Evolutionary conservation across 2,113 vertebrate genomes (phyloP).

Genomic region (Pogonocichla stellata): DNA sequence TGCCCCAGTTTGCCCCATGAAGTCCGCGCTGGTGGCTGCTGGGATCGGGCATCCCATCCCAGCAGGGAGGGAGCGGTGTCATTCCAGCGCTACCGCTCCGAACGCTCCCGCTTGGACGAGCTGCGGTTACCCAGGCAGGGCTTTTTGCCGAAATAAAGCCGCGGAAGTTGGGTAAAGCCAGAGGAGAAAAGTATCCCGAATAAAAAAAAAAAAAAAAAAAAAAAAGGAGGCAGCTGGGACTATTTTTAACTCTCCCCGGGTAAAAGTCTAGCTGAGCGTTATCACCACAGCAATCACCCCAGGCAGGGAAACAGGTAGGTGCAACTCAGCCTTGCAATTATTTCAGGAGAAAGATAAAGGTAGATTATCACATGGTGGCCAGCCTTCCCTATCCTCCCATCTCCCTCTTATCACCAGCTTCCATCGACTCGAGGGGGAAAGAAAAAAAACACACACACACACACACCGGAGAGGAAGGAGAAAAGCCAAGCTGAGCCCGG

Average conservation of each 20-base stretch:
- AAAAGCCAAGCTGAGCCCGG: neutral
- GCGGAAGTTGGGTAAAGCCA: neutral
- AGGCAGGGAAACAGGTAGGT: slow-evolving; percentile 77
- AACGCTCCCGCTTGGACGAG: neutral
- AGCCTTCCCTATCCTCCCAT: slow-evolving; percentile 66
- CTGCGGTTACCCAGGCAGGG: neutral
- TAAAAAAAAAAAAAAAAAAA: neutral
- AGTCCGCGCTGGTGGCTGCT: neutral
- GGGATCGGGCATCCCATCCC: neutral
- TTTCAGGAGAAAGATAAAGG: slow-evolving; percentile 73
- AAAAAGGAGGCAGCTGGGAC: slow-evolving; percentile 19
- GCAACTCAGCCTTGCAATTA: slow-evolving; percentile 75
- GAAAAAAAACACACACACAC: neutral
- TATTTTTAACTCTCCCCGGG: slow-evolving; percentile 58
- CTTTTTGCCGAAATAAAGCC: neutral
- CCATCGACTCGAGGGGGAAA: slow-evolving; percentile 55
- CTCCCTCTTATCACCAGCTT: slow-evolving; percentile 53
- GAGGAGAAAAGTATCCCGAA: neutral
- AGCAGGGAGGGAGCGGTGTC: neutral
- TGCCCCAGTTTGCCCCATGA: neutral
- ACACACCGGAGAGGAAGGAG: neutral
- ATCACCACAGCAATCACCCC: slow-evolving; percentile 70
- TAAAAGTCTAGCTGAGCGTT: slow-evolving; percentile 68
- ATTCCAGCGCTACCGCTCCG: neutral
- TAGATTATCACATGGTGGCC: slow-evolving; percentile 68